A percentile compares a stretch with the other conserved stretches of the same genome.
phyloP scores from a whole-genome alignment of 2,797 vertebrate genomes.

The Pelochelys cantorii region DNA sequence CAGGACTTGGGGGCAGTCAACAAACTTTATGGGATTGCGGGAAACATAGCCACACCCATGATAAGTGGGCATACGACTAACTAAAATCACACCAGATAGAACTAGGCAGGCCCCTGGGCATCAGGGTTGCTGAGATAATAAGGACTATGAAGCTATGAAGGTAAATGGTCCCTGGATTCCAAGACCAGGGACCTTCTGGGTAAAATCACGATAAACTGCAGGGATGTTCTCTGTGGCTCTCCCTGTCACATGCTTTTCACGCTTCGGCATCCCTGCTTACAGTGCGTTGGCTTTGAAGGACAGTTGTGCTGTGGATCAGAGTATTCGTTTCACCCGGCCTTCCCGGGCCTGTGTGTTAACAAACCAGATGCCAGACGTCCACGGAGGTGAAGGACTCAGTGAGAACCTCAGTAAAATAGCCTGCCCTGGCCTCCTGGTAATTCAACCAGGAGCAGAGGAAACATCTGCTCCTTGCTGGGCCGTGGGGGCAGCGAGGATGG shows the following conservation, averaged over 20 bases:
- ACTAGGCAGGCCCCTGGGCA: accelerated
- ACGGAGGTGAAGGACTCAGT: not conserved
- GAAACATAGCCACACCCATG: no score
- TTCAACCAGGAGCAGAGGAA: accelerated
- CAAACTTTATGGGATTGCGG: no score
- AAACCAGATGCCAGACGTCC: slow-evolving; percentile 31
- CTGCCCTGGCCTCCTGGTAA: not conserved
- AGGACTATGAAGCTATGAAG: not conserved
- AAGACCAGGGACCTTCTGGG: accelerated
- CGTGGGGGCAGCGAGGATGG: slow-evolving; percentile 15
- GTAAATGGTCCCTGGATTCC: not conserved
- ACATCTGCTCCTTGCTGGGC: slow-evolving; percentile 17
- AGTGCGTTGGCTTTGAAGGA: slow-evolving; percentile 1
- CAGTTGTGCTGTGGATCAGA: not conserved
- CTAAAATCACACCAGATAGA: no score
- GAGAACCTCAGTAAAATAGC: not conserved
- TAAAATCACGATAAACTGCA: not conserved
- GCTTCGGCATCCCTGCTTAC: not conserved
- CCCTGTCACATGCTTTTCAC: not conserved
- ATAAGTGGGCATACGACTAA: no score
- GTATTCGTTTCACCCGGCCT: slow-evolving; percentile 32
- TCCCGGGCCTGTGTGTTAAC: slow-evolving; percentile 3
- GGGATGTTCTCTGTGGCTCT: not conserved
- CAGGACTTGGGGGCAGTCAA: no score
- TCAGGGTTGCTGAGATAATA: not conserved